Base-by-base conservation (phyloP, 2,888 invertebrate species). In the Odiellus spinosus region DNA sequence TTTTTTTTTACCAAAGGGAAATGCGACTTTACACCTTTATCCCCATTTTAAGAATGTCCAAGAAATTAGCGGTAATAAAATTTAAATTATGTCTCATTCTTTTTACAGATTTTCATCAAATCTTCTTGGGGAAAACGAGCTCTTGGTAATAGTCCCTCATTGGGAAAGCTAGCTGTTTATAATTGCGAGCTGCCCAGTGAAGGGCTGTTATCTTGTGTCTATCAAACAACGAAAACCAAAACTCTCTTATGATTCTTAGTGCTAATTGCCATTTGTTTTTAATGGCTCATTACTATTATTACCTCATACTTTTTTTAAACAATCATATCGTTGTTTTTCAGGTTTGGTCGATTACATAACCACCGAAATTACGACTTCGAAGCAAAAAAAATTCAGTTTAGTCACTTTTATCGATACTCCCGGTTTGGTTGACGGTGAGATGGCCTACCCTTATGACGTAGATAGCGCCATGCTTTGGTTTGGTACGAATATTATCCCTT, bases 371-470 rank as follows among this genome's bases (percentile, higher is more conserved):
- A 70, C 72, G 18, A 71, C 73, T 4, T 73, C 73, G 2, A 70
- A 72, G 55, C 68, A 72, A 58, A 72, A 71, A 59, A 71, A 71
- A 56, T 74, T 74, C 59, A 67, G 67, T 54, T 61, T 74, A 49
- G 71, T 74, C 35, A 73, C 72, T 6, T 74, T 74, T 60, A 68
- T 74, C 15, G 73, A 74, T 58, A 72, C 73, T 2, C 73, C 74
- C n/a, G 74, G 73, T 3, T 62, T 74, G 15, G 74, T 74, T 6
- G 73, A 74, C 63, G 74, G 74, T 2, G 72, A 72, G 57, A 72
- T 73, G 72, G 70, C 72, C 56, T 74, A 74, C 59, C 73, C 73
- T 2, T 74, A 72, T 61, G 72, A 73, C 63, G 73, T 74, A 33
- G 71, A 73, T 57, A 63, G 71, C 53, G 62, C 72, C 15, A 68